Conservation (phyloP, 2,888 invertebrate genomes). For the Pantelozetes paolii region DNA sequence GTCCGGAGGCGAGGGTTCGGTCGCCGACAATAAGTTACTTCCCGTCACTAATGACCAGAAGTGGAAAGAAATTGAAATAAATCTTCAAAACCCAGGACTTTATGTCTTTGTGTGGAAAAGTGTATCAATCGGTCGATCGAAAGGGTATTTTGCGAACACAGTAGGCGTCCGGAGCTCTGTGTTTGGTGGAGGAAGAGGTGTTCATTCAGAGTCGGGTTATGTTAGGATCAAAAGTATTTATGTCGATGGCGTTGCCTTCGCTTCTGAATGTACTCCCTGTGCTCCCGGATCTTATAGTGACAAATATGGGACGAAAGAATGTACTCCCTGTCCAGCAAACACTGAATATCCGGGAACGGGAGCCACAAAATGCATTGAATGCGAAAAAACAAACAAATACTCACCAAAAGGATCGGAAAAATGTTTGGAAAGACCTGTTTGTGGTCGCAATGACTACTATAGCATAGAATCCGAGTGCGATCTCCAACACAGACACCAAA, state of each 20-base stretch:
- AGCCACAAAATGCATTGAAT: constrained; percentile 54
- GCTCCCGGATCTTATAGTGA: constrained; percentile 55
- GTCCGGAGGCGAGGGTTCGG: not conserved
- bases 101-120: constrained; percentile 41
- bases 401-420: constrained; percentile 55
- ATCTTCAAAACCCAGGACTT: constrained; percentile 33
- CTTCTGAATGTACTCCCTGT: constrained; percentile 57
- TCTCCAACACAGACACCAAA: constrained; percentile 54
- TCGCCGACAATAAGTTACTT: not conserved
- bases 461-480: constrained; percentile 53
- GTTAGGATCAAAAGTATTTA: constrained; percentile 31
- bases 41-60: constrained; percentile 35
- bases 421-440: constrained; percentile 56
- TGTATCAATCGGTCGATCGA: constrained; percentile 22
- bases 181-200: not conserved
- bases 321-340: constrained; percentile 56
- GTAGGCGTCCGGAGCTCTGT: not conserved
- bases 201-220: constrained; percentile 4
- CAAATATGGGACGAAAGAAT: constrained; percentile 52
- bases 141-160: not conserved
- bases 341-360: constrained; percentile 54
- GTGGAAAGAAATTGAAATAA: constrained; percentile 33
- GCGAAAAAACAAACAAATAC: constrained; percentile 54
- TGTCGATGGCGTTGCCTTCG: constrained; percentile 56
- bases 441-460: constrained; percentile 57